Conservation (phyloP, 2,113 vertebrate species). For the Acanthochromis polyacanthus region DNA sequence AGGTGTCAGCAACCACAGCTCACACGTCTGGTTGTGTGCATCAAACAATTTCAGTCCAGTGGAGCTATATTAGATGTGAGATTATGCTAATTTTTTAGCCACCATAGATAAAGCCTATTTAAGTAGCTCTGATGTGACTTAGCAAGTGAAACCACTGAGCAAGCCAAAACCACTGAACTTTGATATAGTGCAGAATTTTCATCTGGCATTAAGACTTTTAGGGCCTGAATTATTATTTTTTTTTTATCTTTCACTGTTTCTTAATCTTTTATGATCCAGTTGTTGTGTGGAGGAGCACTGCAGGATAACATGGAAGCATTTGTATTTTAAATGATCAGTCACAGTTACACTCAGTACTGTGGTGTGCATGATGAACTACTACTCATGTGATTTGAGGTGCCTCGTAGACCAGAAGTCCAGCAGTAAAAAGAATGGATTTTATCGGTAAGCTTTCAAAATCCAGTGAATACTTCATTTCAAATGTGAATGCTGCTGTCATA, state of each 20-base stretch:
- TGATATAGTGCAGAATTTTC: conserved; percentile 27
- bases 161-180: conserved; percentile 32
- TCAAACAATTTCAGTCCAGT: not conserved
- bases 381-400: too few relatives aligned
- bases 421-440: not conserved
- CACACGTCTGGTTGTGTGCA: not conserved
- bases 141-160: conserved; percentile 27
- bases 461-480: not conserved
- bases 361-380: not conserved
- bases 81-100: conserved; percentile 8
- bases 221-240: too few relatives aligned
- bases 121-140: conserved; percentile 32
- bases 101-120: conserved; percentile 12
- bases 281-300: not conserved
- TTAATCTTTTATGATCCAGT: conserved; percentile 29
- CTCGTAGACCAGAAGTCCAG: not conserved
- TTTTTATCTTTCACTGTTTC: conserved; percentile 28
- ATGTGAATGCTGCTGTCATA: not conserved
- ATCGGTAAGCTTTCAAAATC: conserved; percentile 18
- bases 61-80: conserved; percentile 12
- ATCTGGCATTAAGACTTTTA: conserved; percentile 20
- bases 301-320: not conserved
- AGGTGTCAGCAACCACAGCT: conserved; percentile 36
- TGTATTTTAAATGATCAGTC: not conserved
- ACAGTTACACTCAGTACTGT: not conserved